Evolutionary conservation across 2,888 invertebrate genomes (phyloP).

Genomic region (Cantharis nigra): DNA sequence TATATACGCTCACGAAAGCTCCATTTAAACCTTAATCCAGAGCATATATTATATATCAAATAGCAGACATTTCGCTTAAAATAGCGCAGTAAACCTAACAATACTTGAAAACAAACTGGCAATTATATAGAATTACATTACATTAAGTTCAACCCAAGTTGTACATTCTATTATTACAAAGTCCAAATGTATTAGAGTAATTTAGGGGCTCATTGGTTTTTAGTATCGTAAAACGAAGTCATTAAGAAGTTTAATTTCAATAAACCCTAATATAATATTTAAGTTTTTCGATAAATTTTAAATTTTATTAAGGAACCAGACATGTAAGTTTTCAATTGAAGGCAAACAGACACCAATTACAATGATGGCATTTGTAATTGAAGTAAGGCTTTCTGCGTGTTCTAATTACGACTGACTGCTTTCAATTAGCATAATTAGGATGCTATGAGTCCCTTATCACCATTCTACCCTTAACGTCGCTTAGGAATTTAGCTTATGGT

Average conservation of each 20-base stretch:
- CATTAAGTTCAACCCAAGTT: slow-evolving; percentile 35
- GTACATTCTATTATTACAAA: slow-evolving; percentile 36
- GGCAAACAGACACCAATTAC: slow-evolving; percentile 27
- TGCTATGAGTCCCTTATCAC: slow-evolving; percentile 26
- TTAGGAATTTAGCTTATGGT: slow-evolving; percentile 23
- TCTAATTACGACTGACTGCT: slow-evolving; percentile 31
- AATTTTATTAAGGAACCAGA: slow-evolving; percentile 1
- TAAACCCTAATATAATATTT: slow-evolving; percentile 28
- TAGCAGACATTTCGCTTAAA: slow-evolving; percentile 18
- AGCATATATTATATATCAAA: slow-evolving; percentile 12
- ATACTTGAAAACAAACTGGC: slow-evolving; percentile 29
- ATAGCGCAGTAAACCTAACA: slow-evolving; percentile 26
- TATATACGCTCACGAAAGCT: not conserved
- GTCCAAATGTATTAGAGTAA: slow-evolving; percentile 37
- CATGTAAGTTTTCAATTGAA: slow-evolving; percentile 25
- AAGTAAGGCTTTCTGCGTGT: slow-evolving; percentile 29
- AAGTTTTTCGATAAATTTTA: slow-evolving; percentile 11
- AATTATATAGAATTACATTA: slow-evolving; percentile 36
- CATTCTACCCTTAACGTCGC: slow-evolving; percentile 26
- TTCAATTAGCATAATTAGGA: slow-evolving; percentile 33
- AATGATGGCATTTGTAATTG: slow-evolving; percentile 30
- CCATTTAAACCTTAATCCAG: not conserved
- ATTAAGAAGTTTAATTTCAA: slow-evolving; percentile 23
- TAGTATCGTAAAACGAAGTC: slow-evolving; percentile 31
- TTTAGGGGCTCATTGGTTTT: slow-evolving; percentile 40